These are phyloP conservation scores for Polylopha cassiicola DNA, from an alignment of 2,888 invertebrate species.

Conservation along the genomic window DNA sequence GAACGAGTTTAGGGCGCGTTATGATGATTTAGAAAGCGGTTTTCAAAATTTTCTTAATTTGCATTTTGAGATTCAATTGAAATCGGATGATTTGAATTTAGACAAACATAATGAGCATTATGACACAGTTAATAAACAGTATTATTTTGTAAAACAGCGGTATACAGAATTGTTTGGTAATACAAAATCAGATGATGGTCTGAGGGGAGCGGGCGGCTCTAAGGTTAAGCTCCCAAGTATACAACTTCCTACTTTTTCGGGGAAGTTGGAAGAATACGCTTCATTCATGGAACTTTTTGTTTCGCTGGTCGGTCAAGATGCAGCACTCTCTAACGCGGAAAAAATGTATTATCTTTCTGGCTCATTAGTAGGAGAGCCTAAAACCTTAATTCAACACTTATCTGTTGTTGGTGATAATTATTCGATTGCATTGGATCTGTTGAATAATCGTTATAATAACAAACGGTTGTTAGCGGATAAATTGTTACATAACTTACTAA, in stretches of 20 bases:
- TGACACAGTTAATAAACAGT: background rate
- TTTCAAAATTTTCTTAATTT: background rate
- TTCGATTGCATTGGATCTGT: background rate
- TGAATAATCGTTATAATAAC: background rate
- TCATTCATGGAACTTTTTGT: background rate
- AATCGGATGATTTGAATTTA: background rate
- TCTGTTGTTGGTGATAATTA: background rate
- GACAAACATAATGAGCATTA: background rate
- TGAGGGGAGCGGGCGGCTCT: too few relatives aligned
- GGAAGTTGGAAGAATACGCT: background rate
- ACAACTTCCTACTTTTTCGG: conserved; percentile 1
- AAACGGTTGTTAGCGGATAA: background rate
- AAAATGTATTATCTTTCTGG: background rate
- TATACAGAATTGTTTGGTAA: background rate
- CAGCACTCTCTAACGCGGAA: background rate
- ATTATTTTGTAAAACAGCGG: background rate
- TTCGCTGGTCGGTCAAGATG: background rate
- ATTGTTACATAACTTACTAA: background rate
- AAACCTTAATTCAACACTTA: background rate
- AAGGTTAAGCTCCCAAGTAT: background rate
- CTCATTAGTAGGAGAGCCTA: background rate
- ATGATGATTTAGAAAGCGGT: background rate
- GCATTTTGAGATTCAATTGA: background rate
- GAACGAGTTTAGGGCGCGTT: background rate
- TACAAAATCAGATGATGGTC: background rate